These are phyloP conservation scores for Gallinago media DNA, from an alignment of 2,113 vertebrate species.

Conservation along the genomic window DNA sequence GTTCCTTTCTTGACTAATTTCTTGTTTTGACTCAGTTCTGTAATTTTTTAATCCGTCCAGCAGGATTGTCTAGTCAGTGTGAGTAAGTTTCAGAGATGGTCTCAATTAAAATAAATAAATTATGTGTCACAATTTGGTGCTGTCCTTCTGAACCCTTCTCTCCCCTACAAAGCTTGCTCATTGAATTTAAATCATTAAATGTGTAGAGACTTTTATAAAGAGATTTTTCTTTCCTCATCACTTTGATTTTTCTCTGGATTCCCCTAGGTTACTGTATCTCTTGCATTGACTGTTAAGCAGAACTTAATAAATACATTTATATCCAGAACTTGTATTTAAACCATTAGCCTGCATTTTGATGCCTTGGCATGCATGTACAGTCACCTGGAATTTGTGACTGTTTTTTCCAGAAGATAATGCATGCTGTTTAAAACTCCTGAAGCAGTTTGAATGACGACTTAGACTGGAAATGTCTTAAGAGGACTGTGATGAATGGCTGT, in stretches of 20 bases:
- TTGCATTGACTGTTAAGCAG: not conserved
- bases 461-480: not conserved
- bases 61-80: not conserved
- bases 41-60: not conserved
- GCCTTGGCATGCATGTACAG: not conserved
- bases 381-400: not conserved
- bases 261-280: not conserved
- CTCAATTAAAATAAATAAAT: not conserved
- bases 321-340: not conserved
- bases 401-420: not conserved
- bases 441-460: not conserved
- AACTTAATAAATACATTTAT: not conserved
- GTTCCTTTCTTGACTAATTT: not conserved
- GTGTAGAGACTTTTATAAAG: not conserved
- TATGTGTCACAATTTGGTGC: not conserved
- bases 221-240: not conserved
- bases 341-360: not conserved
- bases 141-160: not conserved
- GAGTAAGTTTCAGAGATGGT: not conserved
- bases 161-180: rapidly evolving
- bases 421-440: not conserved
- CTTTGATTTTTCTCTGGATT: not conserved
- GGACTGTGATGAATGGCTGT: not conserved
- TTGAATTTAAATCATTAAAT: not conserved
- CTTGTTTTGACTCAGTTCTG: not conserved